Percentiles rank a stretch among this genome's conserved stretches.
Evolutionary conservation across 2,113 vertebrate species (phyloP).

Genomic region (Myiopsitta monachus): DNA sequence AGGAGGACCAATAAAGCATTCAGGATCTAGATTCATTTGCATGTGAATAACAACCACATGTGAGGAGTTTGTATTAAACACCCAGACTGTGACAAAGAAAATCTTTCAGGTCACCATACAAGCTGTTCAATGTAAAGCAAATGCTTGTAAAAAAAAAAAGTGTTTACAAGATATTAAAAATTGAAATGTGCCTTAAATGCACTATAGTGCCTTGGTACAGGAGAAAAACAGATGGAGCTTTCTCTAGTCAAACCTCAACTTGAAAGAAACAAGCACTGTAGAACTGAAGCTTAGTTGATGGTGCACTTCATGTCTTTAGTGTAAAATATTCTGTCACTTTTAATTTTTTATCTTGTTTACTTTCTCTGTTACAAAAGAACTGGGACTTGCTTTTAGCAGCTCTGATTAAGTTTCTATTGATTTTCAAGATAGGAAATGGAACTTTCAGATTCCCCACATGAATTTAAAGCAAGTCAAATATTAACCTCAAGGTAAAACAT

Average conservation of each 20-base stretch:
- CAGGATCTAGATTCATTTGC: not conserved
- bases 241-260: constrained; percentile 38
- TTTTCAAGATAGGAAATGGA: constrained; percentile 76
- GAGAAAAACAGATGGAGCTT: constrained; percentile 60
- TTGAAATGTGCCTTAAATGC: constrained; percentile 22
- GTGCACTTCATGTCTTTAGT: constrained; percentile 63
- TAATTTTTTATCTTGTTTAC: constrained; percentile 77
- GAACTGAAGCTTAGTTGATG: constrained; percentile 44
- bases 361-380: constrained; percentile 71
- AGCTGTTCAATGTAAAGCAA: constrained; percentile 50
- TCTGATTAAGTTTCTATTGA: constrained; percentile 81
- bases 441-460: constrained; percentile 77
- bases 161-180: not conserved
- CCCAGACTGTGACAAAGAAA: constrained; percentile 1
- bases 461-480: constrained; percentile 77
- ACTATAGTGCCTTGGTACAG: not conserved
- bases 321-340: constrained; percentile 76
- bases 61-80: not conserved
- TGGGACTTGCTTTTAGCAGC: constrained; percentile 75
- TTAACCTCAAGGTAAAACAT: constrained; percentile 74
- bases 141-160: constrained; percentile 14
- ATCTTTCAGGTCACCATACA: not conserved
- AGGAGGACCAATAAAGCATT: not conserved
- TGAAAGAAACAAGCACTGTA: constrained; percentile 32
- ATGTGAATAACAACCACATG: not conserved